Evolutionary conservation across 2,797 vertebrate genomes (phyloP).

Genomic region (Emydoidea blandingii): DNA sequence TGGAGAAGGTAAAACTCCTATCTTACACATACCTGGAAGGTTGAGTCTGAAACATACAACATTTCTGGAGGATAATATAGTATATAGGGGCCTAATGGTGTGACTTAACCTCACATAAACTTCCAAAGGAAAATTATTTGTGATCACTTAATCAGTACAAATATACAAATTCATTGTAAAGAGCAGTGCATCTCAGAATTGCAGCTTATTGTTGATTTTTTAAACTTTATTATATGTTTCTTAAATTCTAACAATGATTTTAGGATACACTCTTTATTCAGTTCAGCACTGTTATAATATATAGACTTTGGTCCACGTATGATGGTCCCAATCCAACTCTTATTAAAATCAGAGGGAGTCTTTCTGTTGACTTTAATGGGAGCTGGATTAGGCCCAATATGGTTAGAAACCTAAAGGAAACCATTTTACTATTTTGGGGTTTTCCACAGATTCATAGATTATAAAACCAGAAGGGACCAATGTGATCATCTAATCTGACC

Average conservation of each 20-base stretch:
- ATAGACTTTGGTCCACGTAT: background rate
- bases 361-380: background rate
- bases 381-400: fast-evolving
- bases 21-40: background rate
- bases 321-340: background rate
- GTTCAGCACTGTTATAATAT: background rate
- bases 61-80: background rate
- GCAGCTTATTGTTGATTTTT: background rate
- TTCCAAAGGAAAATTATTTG: background rate
- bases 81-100: background rate
- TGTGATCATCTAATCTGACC: background rate
- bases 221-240: background rate
- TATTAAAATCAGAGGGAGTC: background rate
- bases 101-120: background rate
- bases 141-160: background rate
- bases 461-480: background rate
- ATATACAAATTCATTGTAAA: background rate
- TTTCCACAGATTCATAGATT: background rate
- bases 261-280: background rate
- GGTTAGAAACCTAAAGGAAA: background rate
- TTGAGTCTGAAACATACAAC: background rate
- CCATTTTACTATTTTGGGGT: background rate
- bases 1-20: background rate
- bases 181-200: background rate
- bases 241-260: fast-evolving